Percentiles rank a stretch among this genome's conserved stretches.
These are phyloP conservation scores for Poeciliopsis presidionis DNA, from an alignment of 2,797 vertebrate genomes.

Conservation along the genomic window DNA sequence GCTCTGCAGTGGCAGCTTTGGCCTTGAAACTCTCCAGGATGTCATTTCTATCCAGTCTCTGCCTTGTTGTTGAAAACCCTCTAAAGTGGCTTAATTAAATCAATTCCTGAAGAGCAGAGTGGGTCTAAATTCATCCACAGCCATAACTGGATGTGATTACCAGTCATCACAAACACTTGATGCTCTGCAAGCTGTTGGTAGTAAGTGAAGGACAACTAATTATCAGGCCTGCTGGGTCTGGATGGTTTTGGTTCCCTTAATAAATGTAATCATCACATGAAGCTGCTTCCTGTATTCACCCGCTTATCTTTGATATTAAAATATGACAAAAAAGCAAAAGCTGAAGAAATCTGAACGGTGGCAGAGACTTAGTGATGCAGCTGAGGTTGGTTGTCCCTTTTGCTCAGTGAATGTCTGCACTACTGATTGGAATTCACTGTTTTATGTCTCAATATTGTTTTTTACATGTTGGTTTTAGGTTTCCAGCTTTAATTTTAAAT, in stretches of 20 bases:
- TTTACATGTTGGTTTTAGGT: neutral
- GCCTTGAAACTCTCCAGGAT: neutral
- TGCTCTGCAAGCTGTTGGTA: neutral
- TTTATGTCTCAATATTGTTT: too few species aligned
- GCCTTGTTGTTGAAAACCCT: neutral
- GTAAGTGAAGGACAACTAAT: neutral
- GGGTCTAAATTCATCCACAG: neutral
- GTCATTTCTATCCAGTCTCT: neutral
- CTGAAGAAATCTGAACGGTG: neutral
- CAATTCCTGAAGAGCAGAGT: neutral
- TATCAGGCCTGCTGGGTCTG: neutral
- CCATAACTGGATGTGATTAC: neutral
- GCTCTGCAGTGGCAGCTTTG: neutral
- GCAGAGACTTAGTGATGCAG: neutral
- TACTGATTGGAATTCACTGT: too few species aligned
- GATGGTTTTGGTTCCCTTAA: neutral
- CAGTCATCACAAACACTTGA: neutral
- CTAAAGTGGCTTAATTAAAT: neutral
- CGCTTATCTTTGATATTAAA: neutral
- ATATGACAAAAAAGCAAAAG: neutral
- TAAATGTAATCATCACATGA: neutral
- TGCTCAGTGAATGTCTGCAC: too few species aligned
- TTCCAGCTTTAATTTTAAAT: neutral
- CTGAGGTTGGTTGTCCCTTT: too few species aligned
- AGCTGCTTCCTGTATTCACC: neutral